Evolutionary conservation across 2,797 vertebrate genomes (phyloP).

Genomic region (Psittacula derbiana): DNA sequence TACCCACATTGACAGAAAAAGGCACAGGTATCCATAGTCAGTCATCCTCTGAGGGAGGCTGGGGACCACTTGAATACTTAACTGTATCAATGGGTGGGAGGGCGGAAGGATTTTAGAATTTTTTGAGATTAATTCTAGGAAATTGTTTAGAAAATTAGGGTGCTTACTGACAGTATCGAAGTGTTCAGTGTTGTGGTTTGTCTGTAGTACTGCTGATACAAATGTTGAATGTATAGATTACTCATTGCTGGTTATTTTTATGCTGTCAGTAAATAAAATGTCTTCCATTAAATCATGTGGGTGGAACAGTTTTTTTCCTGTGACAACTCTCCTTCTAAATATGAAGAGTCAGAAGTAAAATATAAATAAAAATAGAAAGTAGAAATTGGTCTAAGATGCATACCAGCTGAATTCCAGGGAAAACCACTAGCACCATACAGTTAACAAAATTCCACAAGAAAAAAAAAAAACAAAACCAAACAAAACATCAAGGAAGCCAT

Average conservation of each 20-base stretch:
- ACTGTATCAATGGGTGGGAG: background rate
- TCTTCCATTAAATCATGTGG: background rate
- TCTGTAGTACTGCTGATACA: background rate
- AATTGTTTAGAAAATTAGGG: background rate
- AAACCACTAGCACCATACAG: background rate
- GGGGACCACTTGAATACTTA: no score
- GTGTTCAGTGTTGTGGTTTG: background rate
- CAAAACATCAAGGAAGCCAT: background rate
- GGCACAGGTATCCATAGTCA: background rate
- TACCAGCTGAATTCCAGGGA: background rate
- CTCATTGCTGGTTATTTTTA: background rate
- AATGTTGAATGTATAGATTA: background rate
- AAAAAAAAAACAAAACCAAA: no score
- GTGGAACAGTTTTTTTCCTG: background rate
- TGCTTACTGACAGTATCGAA: background rate
- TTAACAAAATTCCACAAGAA: background rate
- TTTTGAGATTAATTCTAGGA: background rate
- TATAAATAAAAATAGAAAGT: background rate
- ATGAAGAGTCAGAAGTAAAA: background rate
- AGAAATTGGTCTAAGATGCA: background rate
- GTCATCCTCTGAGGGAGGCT: accelerated
- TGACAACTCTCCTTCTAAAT: background rate
- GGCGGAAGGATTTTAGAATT: background rate
- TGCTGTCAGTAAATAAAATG: background rate
- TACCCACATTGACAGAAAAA: background rate